Evolutionary conservation across 2,888 invertebrate species (phyloP), one percentile per base, ranked within the genome.

Genomic region (Charanyca ferruginea): DNA sequence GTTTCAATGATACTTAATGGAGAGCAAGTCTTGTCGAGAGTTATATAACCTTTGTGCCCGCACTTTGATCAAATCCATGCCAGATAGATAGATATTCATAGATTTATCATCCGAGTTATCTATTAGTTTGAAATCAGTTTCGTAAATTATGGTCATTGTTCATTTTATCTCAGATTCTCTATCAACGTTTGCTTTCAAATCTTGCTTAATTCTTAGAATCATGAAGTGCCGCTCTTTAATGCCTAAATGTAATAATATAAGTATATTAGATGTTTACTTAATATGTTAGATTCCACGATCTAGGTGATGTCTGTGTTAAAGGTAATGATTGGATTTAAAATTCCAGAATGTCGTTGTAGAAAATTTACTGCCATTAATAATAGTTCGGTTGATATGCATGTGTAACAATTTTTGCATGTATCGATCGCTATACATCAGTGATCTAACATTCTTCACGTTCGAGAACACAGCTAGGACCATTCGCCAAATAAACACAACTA

Each of bases 341-440:
- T 83, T 79, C 64, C 47, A 76, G 59, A 84, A 75, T 86, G 79
- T 87, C 79, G 82, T 89, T 67, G 85, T 90, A 88, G 87, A 83
- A 77, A 79, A 75, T 61, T 72, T 69, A 83, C 66, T 71, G 42
- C 61, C 80, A 75, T 82, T 69, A 74, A 78, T 69, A 74, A 78
- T 87, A 88, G 85, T 73, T 86, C 73, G 67, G 80, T 84, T 85
- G 83, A 75, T 83, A 67, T 90, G 92, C 92, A 92, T 92, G 92
- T 79, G 61, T 78, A 84, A 82, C 77, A 58, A 52, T 80, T 83
- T 83, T 85, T 92, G 92, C 92, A 92, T 92, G 92, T 70, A 68
- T 85, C 80, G 78, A 79, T 87, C 80, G 81, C 73, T 83, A 73
- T 77, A 81, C 72, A 83, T 85, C 66, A 73, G 76, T 72, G 72